Percentiles rank a stretch among this genome's conserved stretches.
phyloP scores from a whole-genome alignment of 2,888 invertebrate genomes.

The Ormyrus rosae region DNA sequence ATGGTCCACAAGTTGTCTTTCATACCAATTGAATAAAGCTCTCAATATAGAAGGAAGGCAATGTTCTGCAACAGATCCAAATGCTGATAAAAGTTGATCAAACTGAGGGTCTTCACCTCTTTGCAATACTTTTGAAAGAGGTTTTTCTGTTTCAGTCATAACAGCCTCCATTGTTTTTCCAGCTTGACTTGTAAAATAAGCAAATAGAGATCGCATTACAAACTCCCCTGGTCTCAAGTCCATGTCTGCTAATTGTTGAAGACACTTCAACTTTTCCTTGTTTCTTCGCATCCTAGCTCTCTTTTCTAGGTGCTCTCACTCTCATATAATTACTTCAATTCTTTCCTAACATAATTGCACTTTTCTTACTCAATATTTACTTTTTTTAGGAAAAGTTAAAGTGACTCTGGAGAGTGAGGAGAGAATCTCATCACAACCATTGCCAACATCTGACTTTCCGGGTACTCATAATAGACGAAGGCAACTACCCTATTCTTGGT shows the following conservation, averaged over 20 bases:
- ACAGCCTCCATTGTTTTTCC: conserved; percentile 97
- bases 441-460: too few relatives aligned
- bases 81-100: conserved; percentile 93
- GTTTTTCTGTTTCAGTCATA: conserved; percentile 94
- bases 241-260: conserved; percentile 77
- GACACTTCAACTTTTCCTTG: conserved; percentile 62
- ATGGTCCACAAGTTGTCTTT: conserved; percentile 87
- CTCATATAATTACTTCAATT: too few relatives aligned
- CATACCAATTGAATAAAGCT: conserved; percentile 97
- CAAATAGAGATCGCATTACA: conserved; percentile 95
- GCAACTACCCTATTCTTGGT: too few relatives aligned
- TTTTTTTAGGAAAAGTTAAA: too few relatives aligned
- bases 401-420: too few relatives aligned
- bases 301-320: too few relatives aligned
- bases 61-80: conserved; percentile 97
- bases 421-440: too few relatives aligned
- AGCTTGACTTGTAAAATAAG: conserved; percentile 95
- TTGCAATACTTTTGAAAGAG: conserved; percentile 95
- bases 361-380: too few relatives aligned
- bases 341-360: too few relatives aligned
- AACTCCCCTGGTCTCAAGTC: conserved; percentile 94
- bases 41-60: conserved; percentile 95
- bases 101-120: conserved; percentile 97
- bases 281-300: conserved; percentile 76
- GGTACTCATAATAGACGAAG: too few relatives aligned